Base-by-base conservation (phyloP, 2,888 invertebrate species). In the Lasius platythorax region DNA sequence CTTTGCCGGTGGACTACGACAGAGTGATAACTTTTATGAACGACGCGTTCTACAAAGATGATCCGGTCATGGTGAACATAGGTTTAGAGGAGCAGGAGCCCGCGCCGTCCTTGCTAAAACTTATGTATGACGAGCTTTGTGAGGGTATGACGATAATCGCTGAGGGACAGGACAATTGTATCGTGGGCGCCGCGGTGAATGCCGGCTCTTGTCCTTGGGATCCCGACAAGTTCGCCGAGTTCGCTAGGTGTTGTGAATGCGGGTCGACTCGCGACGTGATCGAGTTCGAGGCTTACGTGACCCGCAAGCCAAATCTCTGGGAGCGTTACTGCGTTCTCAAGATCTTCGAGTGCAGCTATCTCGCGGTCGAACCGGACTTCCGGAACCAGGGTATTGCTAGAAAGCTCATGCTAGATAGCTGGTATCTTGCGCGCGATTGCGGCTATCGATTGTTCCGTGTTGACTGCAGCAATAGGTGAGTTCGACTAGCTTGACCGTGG, bases 401-500 rank as follows among this genome's bases (percentile, higher is more conserved):
- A 70, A 89, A 89, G 56, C 92, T 94, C 46, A 61, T 94, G 2
- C 66, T 73, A 33, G 92, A 94, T 67, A 94, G 94, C 68, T 94
- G 93, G 93, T 46, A 85, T 53, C 83, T 93, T 28, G 93, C 94
- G 4, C 88, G 92, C 40, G 92, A 94, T 75, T 91, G 91, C 61
- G 91, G 90, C 33, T 93, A 89, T 83, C 84, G 87, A 66, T 82
- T 93, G 75, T 93, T 94, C 74, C 90, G 92, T 12, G 87, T 93
- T 30, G 92, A 93, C 86, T 93, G 93, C 76, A 92, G 91, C 28
- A 94, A 89, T 92, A 89, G 68, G 93, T 94, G 73, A 88, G 89
- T 83, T 15, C 30, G 53, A 30, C 40, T 58, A 30, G 23, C 33
- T 46, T 53, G 72, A 63, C 73, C 78, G 28, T 79, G 43, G 50